Conservation (phyloP, 2,888 invertebrate species). For the Acrobasis suavella region DNA sequence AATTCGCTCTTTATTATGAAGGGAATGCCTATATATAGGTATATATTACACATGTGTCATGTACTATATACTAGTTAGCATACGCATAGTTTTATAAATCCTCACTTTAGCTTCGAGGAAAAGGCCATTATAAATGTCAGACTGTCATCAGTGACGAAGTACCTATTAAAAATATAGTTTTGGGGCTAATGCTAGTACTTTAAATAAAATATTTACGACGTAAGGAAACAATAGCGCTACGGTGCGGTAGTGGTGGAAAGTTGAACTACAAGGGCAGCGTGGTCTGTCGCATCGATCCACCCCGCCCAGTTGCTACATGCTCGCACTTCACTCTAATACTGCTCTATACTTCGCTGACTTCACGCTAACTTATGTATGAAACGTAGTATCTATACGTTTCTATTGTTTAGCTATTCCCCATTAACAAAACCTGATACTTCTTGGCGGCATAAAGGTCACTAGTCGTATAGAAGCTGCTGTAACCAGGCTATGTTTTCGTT, state of each 20-base stretch:
- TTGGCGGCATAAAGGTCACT: constrained; percentile 60
- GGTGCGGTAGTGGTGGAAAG: constrained; percentile 35
- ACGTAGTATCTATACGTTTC: constrained; percentile 72
- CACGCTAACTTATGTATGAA: constrained; percentile 70
- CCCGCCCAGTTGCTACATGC: constrained; percentile 53
- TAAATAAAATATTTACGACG: constrained; percentile 27
- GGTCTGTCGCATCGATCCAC: constrained; percentile 65
- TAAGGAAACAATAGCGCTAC: constrained; percentile 40
- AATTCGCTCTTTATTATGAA: too few relatives aligned
- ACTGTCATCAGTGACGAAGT: constrained; percentile 1
- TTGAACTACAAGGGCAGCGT: constrained; percentile 50
- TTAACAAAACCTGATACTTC: constrained; percentile 64
- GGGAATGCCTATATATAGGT: too few relatives aligned
- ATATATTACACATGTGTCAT: too few relatives aligned
- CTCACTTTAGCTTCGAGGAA: background rate
- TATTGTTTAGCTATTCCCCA: constrained; percentile 69
- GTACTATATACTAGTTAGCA: too few relatives aligned
- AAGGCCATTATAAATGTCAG: constrained; percentile 11
- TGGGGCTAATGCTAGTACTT: background rate
- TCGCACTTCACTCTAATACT: constrained; percentile 65
- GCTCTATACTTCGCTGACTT: constrained; percentile 63
- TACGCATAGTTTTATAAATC: too few relatives aligned
- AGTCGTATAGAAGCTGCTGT: constrained; percentile 46
- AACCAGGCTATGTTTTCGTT: constrained; percentile 46
- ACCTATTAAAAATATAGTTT: background rate